Conservation (phyloP, 2,888 invertebrate genomes). For the Tholera decimalis region DNA sequence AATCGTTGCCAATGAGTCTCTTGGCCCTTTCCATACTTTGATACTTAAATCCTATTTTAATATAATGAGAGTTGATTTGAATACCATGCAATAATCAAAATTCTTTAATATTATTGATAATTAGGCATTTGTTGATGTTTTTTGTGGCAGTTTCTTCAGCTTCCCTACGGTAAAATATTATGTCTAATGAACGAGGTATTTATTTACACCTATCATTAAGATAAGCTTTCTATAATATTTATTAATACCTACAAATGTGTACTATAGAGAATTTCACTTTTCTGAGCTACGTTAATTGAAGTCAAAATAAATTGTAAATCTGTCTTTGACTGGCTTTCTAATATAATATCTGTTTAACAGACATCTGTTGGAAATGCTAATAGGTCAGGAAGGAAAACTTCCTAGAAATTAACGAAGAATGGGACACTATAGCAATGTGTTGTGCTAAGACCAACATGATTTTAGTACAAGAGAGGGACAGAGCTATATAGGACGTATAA, state of each 20-base stretch:
- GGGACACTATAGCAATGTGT: no score
- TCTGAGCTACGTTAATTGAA: not conserved
- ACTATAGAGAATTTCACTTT: not conserved
- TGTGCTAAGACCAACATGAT: no score
- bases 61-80: no score
- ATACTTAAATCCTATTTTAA: no score
- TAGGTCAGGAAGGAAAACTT: no score
- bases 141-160: not conserved
- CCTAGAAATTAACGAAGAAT: no score
- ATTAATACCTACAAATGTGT: constrained; percentile 1
- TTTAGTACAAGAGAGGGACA: no score
- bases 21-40: no score
- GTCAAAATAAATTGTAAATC: constrained; percentile 4
- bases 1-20: no score
- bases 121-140: not conserved
- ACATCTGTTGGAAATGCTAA: not conserved
- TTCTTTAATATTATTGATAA: no score
- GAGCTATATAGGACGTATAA: no score
- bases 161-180: not conserved
- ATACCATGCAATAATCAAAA: no score
- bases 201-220: not conserved
- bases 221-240: constrained; percentile 26
- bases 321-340: constrained; percentile 26
- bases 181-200: not conserved
- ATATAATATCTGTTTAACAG: constrained; percentile 7